These are phyloP conservation scores for Eustalomyia histrio DNA, from an alignment of 2,888 invertebrate genomes.

Conservation along the genomic window DNA sequence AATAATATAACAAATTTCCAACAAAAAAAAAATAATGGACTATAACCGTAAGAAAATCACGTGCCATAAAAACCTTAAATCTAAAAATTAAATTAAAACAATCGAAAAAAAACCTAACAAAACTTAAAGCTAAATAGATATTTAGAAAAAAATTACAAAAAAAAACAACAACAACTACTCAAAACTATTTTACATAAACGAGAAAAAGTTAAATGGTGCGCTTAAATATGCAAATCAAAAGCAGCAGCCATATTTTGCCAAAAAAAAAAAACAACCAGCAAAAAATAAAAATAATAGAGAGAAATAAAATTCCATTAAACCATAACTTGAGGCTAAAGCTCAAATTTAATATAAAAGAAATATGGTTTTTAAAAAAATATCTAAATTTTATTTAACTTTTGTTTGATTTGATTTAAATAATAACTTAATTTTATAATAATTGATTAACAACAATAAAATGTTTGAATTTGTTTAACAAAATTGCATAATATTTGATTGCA, in stretches of 20 bases:
- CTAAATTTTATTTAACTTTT: background rate
- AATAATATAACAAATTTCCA: background rate
- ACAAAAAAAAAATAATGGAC: background rate
- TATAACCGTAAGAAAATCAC: constrained; percentile 48
- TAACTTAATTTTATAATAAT: constrained; percentile 14
- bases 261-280: background rate
- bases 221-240: constrained; percentile 26
- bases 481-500: background rate
- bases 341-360: background rate
- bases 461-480: background rate
- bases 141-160: constrained; percentile 17
- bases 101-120: background rate
- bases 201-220: constrained; percentile 24
- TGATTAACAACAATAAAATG: background rate
- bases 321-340: constrained; percentile 19
- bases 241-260: background rate
- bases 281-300: constrained; percentile 2
- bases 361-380: background rate
- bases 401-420: constrained; percentile 17
- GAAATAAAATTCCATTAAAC: constrained; percentile 5
- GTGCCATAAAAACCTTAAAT: constrained; percentile 26
- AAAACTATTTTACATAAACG: constrained; percentile 2
- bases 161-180: constrained; percentile 5
- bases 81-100: background rate
- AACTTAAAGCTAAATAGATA: constrained; percentile 6